phyloP scores from a whole-genome alignment of 2,888 invertebrate species.

The Trachelus troglodyta region DNA sequence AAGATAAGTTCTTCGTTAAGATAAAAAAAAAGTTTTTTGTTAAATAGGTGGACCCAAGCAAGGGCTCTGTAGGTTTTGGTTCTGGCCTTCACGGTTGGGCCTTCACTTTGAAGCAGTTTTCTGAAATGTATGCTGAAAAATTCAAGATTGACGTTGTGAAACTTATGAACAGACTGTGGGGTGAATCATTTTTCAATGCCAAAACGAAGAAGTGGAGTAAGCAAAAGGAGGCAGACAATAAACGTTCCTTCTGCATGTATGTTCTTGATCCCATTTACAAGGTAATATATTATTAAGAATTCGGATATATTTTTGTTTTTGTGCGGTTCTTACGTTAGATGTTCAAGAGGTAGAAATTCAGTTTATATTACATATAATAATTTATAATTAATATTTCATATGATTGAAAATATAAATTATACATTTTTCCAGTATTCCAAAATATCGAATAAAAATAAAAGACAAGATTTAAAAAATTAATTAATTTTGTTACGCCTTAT shows the following conservation, averaged over 20 bases:
- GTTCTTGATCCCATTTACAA: conserved; percentile 99
- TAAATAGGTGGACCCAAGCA: conserved; percentile 88
- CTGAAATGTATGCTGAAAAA: conserved; percentile 99
- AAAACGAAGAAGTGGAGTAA: conserved; percentile 99
- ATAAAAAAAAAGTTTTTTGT: conserved; percentile 2
- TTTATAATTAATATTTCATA: too few relatives aligned
- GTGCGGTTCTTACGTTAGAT: too few relatives aligned
- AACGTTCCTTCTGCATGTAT: conserved; percentile 99
- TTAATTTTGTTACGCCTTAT: too few relatives aligned
- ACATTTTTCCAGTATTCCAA: too few relatives aligned
- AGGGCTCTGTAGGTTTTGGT: conserved; percentile 99
- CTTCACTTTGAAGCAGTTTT: conserved; percentile 99
- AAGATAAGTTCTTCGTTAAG: not conserved
- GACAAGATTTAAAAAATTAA: too few relatives aligned
- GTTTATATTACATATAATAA: too few relatives aligned
- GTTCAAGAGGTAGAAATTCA: too few relatives aligned
- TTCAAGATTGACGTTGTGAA: conserved; percentile 98
- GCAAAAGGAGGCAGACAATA: conserved; percentile 89
- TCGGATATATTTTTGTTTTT: too few relatives aligned
- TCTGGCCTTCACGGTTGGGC: conserved; percentile 99
- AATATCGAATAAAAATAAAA: too few relatives aligned
- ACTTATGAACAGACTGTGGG: conserved; percentile 98
- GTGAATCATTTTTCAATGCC: conserved; percentile 98
- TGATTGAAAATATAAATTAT: too few relatives aligned
- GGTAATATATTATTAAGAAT: conserved; percentile 66